These are phyloP conservation scores for Spilogale gracilis DNA, from an alignment of 2,113 vertebrate genomes.

Conservation along the genomic window DNA sequence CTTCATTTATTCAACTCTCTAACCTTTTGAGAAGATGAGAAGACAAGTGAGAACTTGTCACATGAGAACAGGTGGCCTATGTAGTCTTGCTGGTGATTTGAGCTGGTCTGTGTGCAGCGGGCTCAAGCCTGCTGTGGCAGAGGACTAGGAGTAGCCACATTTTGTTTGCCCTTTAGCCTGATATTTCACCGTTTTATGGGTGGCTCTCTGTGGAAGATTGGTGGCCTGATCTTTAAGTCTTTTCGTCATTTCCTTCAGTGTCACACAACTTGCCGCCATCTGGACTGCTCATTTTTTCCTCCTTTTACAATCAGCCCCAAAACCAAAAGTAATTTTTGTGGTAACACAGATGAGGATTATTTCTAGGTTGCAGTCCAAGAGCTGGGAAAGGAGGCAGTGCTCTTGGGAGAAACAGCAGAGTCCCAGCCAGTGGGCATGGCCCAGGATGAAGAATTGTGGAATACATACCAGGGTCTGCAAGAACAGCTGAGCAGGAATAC, in stretches of 20 bases:
- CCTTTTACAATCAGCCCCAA: not conserved
- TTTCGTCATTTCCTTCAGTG: not conserved
- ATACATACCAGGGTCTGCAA: not conserved
- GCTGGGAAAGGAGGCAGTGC: constrained; percentile 44
- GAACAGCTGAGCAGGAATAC: constrained; percentile 11
- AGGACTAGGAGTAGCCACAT: not conserved
- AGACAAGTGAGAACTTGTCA: not conserved
- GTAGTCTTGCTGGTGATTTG: not conserved
- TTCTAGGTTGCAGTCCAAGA: constrained; percentile 65
- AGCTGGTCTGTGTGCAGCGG: not conserved
- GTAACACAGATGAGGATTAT: constrained; percentile 65
- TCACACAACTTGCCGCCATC: not conserved
- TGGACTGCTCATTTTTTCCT: not conserved
- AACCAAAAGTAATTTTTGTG: not conserved
- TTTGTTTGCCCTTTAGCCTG: not conserved
- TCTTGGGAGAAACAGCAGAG: constrained; percentile 54
- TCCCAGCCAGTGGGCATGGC: not conserved
- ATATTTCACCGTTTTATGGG: not conserved
- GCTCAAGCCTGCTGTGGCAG: not conserved
- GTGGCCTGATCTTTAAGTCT: not conserved
- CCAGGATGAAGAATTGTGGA: constrained; percentile 62
- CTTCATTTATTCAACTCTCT: not conserved
- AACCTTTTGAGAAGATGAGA: constrained; percentile 11
- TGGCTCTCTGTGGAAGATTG: not conserved
- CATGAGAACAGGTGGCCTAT: not conserved